Percentiles rank a stretch among this genome's conserved stretches.
Conservation (phyloP, 2,888 invertebrate genomes). For the Caenorhabditis drosophilae region DNA sequence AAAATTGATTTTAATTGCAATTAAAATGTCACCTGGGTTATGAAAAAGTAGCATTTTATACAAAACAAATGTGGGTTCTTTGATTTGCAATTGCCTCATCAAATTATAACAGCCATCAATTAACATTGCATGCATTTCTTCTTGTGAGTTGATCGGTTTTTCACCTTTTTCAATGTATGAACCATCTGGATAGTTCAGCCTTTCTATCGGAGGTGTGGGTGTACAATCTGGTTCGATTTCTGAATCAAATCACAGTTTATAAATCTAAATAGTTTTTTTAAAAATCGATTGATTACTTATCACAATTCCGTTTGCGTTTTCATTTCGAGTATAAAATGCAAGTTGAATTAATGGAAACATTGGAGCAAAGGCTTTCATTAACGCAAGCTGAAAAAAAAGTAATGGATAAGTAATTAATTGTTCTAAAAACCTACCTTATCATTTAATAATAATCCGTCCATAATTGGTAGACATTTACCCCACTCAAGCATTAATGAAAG, state of each 20-base stretch:
- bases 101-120: conserved; percentile 54
- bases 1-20: too few species aligned
- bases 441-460: conserved; percentile 40
- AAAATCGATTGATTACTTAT: conserved; percentile 20
- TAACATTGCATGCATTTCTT: conserved; percentile 52
- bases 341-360: conserved; percentile 52
- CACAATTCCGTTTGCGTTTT: conserved; percentile 30
- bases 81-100: conserved; percentile 46
- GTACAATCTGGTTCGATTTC: conserved; percentile 45
- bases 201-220: conserved; percentile 32
- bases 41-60: conserved; percentile 56
- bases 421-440: conserved; percentile 45
- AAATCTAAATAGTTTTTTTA: too few species aligned
- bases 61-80: conserved; percentile 51
- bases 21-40: conserved; percentile 60
- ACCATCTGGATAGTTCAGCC: conserved; percentile 57
- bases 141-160: conserved; percentile 28
- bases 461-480: conserved; percentile 52
- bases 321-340: conserved; percentile 48
- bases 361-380: conserved; percentile 55
- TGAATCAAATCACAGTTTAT: conserved; percentile 22
- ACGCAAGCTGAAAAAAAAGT: conserved; percentile 43
- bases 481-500: conserved; percentile 58
- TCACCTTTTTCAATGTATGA: conserved; percentile 48
- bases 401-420: neutral